phyloP scores from a whole-genome alignment of 2,797 vertebrate genomes.

The Sebastes wilsoni region DNA sequence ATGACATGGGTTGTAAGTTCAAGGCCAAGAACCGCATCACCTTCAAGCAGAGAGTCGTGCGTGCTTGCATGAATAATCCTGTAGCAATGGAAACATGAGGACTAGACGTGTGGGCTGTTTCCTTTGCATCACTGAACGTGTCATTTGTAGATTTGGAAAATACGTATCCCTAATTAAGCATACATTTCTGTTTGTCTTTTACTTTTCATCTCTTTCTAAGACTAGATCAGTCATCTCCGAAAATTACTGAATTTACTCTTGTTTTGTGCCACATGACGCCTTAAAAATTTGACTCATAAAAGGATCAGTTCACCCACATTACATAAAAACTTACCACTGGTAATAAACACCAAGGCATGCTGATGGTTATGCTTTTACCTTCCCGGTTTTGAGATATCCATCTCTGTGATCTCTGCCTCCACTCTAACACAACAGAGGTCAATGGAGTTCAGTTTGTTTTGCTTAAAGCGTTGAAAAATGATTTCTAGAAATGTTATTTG shows the following conservation, averaged over 20 bases:
- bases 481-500: background rate
- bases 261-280: background rate
- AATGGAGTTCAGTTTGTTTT: background rate
- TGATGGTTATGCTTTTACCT: too few relatives aligned
- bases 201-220: background rate
- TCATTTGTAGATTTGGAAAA: background rate
- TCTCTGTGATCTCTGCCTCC: too few relatives aligned
- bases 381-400: too few relatives aligned
- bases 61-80: slow-evolving; percentile 11
- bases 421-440: background rate
- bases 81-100: slow-evolving; percentile 12
- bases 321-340: background rate
- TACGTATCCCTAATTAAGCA: background rate
- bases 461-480: background rate
- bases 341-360: background rate
- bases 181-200: background rate
- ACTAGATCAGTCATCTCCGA: background rate
- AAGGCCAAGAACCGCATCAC: slow-evolving; percentile 50
- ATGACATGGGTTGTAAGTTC: slow-evolving; percentile 36
- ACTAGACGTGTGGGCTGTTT: background rate
- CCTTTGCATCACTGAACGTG: background rate
- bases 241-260: background rate
- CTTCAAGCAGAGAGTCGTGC: slow-evolving; percentile 19
- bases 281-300: background rate
- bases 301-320: background rate